These are phyloP conservation scores for Dipodomys merriami DNA, from an alignment of 2,113 vertebrate species.

Conservation along the genomic window DNA sequence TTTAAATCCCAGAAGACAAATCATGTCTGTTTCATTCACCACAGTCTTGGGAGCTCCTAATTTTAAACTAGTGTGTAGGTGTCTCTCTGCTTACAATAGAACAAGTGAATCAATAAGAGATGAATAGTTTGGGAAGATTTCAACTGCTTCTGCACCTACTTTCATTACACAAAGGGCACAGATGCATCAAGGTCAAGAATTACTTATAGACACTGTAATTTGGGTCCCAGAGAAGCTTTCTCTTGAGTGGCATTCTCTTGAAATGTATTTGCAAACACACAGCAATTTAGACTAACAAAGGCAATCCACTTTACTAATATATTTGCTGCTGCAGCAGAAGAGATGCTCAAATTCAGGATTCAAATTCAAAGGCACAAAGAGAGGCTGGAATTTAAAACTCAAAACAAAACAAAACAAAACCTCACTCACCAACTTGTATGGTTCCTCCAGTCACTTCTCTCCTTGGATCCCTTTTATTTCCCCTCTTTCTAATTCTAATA, in stretches of 20 bases:
- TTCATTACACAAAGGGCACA: slow-evolving; percentile 68
- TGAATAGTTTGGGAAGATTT: slow-evolving; percentile 81
- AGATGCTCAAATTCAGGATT: slow-evolving; percentile 73
- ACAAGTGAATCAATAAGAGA: slow-evolving; percentile 78
- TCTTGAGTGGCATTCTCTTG: slow-evolving; percentile 75
- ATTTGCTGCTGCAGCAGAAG: slow-evolving; percentile 68
- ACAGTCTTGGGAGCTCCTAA: slow-evolving; percentile 71
- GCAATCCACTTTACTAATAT: slow-evolving; percentile 76
- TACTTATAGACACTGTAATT: slow-evolving; percentile 75
- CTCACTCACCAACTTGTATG: slow-evolving; percentile 47
- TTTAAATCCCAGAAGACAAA: slow-evolving; percentile 66
- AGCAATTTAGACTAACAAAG: slow-evolving; percentile 79
- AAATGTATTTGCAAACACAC: slow-evolving; percentile 78
- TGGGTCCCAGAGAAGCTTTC: slow-evolving; percentile 73
- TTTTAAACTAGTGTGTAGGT: slow-evolving; percentile 77
- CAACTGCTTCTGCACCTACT: slow-evolving; percentile 67
- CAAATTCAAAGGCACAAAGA: slow-evolving; percentile 60
- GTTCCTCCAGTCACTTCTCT: slow-evolving; percentile 42
- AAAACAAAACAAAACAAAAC: slow-evolving; percentile 66
- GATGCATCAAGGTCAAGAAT: slow-evolving; percentile 78
- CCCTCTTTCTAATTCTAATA: slow-evolving; percentile 55
- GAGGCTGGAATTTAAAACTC: slow-evolving; percentile 64
- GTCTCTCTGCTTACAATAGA: slow-evolving; percentile 77
- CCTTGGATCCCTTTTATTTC: slow-evolving; percentile 16
- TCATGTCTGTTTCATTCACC: slow-evolving; percentile 71